phyloP scores from a whole-genome alignment of 1,140 invertebrate genomes.

The Drusus annulatus region DNA sequence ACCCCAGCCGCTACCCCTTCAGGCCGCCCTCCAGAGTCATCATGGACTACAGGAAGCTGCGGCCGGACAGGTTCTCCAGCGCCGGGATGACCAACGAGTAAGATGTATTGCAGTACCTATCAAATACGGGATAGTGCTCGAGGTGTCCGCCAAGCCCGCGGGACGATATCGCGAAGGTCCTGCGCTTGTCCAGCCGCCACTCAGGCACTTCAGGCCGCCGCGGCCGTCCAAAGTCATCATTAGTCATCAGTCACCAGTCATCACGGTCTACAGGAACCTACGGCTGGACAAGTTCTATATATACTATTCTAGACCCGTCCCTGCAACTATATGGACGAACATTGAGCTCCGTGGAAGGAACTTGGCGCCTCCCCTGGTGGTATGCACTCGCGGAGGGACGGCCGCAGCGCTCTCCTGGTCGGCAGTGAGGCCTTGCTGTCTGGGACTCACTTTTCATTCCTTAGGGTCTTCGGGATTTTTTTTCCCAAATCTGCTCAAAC shows the following conservation, averaged over 20 bases:
- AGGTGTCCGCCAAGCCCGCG: constrained; percentile 81
- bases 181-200: constrained; percentile 79
- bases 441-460: no score
- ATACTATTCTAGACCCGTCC: no score
- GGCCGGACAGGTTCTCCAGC: constrained; percentile 85
- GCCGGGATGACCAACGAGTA: constrained; percentile 87
- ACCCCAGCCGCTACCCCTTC: constrained; percentile 81
- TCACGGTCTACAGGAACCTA: constrained; percentile 80
- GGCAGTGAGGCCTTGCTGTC: no score
- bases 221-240: constrained; percentile 87
- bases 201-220: constrained; percentile 79
- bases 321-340: no score
- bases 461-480: no score
- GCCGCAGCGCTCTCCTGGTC: no score
- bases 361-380: no score
- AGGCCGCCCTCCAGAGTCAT: constrained; percentile 88
- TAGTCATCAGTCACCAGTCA: no score
- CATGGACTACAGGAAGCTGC: constrained; percentile 80
- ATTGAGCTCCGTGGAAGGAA: no score
- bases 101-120: constrained; percentile 62
- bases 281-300: no score
- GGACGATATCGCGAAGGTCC: constrained; percentile 84
- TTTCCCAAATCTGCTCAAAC: no score
- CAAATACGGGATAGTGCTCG: constrained; percentile 76
- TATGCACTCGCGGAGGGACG: no score